These are phyloP conservation scores for Polydesmus complanatus DNA, from an alignment of 2,888 invertebrate species.

Conservation along the genomic window DNA sequence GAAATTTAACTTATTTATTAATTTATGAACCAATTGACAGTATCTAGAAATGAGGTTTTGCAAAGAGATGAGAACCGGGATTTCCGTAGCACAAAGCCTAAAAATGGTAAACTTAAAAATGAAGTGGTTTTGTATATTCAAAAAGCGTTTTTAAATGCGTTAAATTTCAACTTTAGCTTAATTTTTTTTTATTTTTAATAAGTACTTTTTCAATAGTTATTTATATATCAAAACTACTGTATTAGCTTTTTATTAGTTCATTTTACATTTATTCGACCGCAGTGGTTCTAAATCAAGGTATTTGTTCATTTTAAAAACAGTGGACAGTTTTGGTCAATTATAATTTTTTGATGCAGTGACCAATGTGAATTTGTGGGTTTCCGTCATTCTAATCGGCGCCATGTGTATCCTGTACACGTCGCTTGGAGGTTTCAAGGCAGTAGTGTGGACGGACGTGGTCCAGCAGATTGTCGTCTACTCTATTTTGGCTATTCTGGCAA, in stretches of 20 bases:
- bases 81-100: conserved; percentile 33
- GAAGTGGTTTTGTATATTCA: too few relatives aligned
- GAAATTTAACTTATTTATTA: too few relatives aligned
- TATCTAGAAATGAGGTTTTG: conserved; percentile 34
- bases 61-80: conserved; percentile 30
- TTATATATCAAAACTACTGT: conserved; percentile 3
- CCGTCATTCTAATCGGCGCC: conserved; percentile 11
- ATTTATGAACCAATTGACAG: too few relatives aligned
- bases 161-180: too few relatives aligned
- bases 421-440: conserved; percentile 59
- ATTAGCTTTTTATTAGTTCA: too few relatives aligned
- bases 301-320: background rate
- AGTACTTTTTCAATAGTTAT: too few relatives aligned
- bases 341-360: conserved; percentile 12
- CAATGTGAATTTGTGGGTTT: conserved; percentile 14
- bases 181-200: too few relatives aligned
- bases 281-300: too few relatives aligned
- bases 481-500: conserved; percentile 62
- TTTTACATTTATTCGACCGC: too few relatives aligned
- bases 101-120: conserved; percentile 37
- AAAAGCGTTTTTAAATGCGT: too few relatives aligned
- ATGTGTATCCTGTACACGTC: conserved; percentile 16
- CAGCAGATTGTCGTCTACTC: conserved; percentile 75
- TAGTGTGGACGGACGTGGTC: conserved; percentile 75
- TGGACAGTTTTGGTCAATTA: background rate